phyloP scores from a whole-genome alignment of 2,797 vertebrate genomes.

The Pseudochirops cupreus region DNA sequence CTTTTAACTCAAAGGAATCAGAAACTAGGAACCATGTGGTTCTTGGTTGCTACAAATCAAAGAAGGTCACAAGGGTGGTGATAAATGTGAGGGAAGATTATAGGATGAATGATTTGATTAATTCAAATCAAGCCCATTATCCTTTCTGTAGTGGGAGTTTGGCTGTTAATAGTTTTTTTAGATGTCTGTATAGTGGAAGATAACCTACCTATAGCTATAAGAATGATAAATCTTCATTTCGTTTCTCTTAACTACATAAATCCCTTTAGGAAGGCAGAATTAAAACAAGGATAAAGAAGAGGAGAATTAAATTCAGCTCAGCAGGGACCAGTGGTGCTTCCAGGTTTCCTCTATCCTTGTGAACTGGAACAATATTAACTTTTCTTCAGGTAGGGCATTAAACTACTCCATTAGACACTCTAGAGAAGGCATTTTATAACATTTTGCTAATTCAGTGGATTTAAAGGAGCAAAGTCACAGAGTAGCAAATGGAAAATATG shows the following conservation, averaged over 20 bases:
- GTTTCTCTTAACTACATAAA: constrained; percentile 31
- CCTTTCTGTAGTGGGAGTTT: constrained; percentile 35
- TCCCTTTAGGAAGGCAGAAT: constrained; percentile 19
- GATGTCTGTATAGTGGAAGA: not conserved
- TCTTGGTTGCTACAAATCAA: constrained; percentile 44
- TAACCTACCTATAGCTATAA: not conserved
- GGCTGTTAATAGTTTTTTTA: constrained; percentile 69
- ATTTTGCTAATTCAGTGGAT: not conserved
- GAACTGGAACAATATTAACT: not conserved
- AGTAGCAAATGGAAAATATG: not conserved
- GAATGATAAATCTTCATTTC: constrained; percentile 15
- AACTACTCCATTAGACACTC: constrained; percentile 24
- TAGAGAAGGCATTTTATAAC: not conserved
- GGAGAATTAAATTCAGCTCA: not conserved
- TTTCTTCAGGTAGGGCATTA: constrained; percentile 7
- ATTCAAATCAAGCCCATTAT: constrained; percentile 67
- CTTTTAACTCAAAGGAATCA: not conserved
- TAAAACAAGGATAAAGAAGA: constrained; percentile 46
- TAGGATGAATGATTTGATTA: constrained; percentile 55
- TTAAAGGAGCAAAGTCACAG: not conserved
- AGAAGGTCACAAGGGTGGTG: constrained; percentile 57
- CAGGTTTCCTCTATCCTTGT: constrained; percentile 37
- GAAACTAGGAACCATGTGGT: constrained; percentile 63
- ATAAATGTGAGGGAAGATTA: constrained; percentile 54
- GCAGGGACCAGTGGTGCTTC: not conserved